phyloP scores from a whole-genome alignment of 1,140 invertebrate genomes.

The Trichogramma pretiosum region DNA sequence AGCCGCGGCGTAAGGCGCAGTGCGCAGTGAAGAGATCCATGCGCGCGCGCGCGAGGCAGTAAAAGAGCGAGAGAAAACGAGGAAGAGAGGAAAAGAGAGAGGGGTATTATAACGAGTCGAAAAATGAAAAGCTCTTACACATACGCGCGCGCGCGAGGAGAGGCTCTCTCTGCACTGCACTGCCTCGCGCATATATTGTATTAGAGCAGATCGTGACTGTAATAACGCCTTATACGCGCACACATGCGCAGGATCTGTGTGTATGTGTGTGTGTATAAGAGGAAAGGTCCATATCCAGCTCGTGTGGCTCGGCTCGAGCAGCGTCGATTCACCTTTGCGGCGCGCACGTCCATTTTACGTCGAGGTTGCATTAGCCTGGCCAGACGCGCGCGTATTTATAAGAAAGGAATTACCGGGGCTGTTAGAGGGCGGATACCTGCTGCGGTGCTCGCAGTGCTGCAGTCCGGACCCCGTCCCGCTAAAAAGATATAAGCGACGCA shows the following conservation, averaged over 20 bases:
- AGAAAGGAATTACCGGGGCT: too few relatives aligned
- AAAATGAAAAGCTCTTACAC: conserved; percentile 16
- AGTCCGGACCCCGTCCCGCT: too few relatives aligned
- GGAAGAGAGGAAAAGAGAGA: neutral
- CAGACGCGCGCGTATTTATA: conserved; percentile 36
- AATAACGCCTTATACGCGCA: conserved; percentile 14
- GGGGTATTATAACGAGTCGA: neutral
- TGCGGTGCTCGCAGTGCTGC: too few relatives aligned
- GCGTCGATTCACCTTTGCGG: too few relatives aligned
- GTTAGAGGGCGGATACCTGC: conserved; percentile 41
- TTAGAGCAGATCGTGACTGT: conserved; percentile 16
- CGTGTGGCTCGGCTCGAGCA: too few relatives aligned
- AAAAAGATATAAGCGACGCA: too few relatives aligned
- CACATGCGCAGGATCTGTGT: neutral
- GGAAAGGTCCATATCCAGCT: conserved; percentile 13
- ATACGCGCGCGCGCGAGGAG: too few relatives aligned
- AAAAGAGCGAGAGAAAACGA: neutral
- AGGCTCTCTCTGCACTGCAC: neutral
- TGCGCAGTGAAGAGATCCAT: neutral
- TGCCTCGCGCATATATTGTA: too few relatives aligned
- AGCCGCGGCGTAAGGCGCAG: conserved; percentile 1
- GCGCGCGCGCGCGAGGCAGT: neutral
- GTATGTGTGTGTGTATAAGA: neutral
- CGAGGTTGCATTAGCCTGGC: conserved; percentile 32
- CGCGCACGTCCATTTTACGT: too few relatives aligned